Conservation (phyloP, 2,113 vertebrate genomes). For the Rhinolophus sinicus region DNA sequence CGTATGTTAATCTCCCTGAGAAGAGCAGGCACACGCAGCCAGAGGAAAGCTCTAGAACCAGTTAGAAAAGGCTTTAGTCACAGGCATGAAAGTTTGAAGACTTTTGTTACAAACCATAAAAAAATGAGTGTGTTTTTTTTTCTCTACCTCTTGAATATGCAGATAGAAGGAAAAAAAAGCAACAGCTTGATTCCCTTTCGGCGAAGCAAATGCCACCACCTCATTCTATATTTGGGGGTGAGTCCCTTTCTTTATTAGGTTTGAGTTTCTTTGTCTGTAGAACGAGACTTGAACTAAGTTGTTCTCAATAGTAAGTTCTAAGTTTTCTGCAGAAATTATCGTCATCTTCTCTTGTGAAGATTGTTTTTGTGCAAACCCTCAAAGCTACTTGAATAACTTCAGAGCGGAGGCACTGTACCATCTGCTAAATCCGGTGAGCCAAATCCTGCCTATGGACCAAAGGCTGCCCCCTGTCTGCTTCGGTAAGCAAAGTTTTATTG, state of each 20-base stretch:
- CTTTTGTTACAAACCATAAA: conserved; percentile 7
- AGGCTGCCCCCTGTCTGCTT: neutral
- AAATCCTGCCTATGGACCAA: neutral
- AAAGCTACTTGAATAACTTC: neutral
- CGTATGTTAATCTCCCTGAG: conserved; percentile 56
- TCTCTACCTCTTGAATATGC: neutral
- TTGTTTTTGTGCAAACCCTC: neutral
- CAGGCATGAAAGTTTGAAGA: neutral
- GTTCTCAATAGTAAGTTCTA: neutral
- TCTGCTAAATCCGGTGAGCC: neutral
- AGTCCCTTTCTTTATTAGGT: neutral
- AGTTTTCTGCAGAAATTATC: neutral
- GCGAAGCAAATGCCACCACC: neutral
- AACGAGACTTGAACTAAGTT: neutral
- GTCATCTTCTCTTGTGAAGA: neutral
- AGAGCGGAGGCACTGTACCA: neutral
- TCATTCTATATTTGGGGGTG: neutral
- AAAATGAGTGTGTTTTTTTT: neutral
- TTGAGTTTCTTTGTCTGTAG: neutral
- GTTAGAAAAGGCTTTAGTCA: neutral
- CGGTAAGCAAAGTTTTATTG: neutral
- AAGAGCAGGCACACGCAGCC: neutral
- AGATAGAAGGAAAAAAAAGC: neutral
- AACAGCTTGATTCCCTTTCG: neutral
- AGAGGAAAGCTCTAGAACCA: neutral